Evolutionary conservation across 2,888 invertebrate species (phyloP).

Genomic region (Palloptera scutellata): DNA sequence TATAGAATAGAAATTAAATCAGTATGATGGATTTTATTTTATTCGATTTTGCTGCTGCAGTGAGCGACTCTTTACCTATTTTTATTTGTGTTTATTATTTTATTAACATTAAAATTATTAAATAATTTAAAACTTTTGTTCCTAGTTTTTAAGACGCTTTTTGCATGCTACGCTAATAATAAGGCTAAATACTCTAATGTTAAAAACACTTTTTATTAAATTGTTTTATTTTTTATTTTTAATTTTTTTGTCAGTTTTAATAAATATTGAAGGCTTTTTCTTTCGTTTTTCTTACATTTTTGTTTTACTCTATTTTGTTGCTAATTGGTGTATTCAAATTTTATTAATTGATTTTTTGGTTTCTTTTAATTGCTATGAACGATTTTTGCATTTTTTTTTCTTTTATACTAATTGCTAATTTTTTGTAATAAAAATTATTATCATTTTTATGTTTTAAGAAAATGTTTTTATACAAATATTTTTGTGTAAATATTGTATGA

Average conservation of each 20-base stretch:
- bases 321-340: slow-evolving; percentile 44
- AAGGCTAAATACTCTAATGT: slow-evolving; percentile 45
- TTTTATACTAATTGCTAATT: neutral
- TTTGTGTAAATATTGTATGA: neutral
- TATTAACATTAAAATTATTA: too few species aligned
- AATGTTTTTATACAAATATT: too few species aligned
- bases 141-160: too few species aligned
- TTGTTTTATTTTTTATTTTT: slow-evolving; percentile 29
- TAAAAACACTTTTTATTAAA: slow-evolving; percentile 35
- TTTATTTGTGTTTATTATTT: too few species aligned
- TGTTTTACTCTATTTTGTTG: slow-evolving; percentile 32
- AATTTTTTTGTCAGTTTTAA: neutral
- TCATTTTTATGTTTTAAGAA: slow-evolving; percentile 3
- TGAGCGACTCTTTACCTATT: too few species aligned
- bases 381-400: slow-evolving; percentile 3
- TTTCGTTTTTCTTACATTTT: slow-evolving; percentile 29
- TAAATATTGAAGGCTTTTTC: slow-evolving; percentile 23
- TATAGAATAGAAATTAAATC: slow-evolving; percentile 66
- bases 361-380: slow-evolving; percentile 37
- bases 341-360: slow-evolving; percentile 15
- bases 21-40: slow-evolving; percentile 49
- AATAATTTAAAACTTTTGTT: too few species aligned
- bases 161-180: slow-evolving; percentile 36
- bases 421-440: slow-evolving; percentile 14
- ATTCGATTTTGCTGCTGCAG: too few species aligned